phyloP scores from a whole-genome alignment of 2,888 invertebrate species.

The Acleris literana region DNA sequence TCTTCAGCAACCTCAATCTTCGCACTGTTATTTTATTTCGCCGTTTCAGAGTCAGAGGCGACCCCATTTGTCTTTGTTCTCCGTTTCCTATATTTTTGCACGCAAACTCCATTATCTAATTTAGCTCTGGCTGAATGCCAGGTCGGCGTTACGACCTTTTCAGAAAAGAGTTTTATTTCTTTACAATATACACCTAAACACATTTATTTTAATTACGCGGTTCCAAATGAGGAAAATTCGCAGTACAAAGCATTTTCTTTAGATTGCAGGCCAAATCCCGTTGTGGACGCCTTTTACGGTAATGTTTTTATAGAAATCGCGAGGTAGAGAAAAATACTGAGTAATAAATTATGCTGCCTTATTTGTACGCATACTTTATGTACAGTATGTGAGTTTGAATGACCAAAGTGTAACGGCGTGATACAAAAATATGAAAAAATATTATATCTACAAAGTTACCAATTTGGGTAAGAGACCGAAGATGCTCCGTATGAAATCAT shows the following conservation, averaged over 20 bases:
- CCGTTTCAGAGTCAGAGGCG: slow-evolving; percentile 73
- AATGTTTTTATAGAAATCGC: slow-evolving; percentile 16
- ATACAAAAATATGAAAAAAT: too few species aligned
- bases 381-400: background rate
- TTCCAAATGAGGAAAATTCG: slow-evolving; percentile 35
- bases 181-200: slow-evolving; percentile 72
- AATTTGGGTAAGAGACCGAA: too few species aligned
- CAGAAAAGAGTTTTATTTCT: slow-evolving; percentile 75
- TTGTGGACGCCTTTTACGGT: slow-evolving; percentile 10
- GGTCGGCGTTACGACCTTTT: slow-evolving; percentile 76
- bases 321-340: background rate
- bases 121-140: slow-evolving; percentile 83
- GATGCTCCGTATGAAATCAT: too few species aligned
- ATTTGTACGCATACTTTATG: slow-evolving; percentile 1
- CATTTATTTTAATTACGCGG: slow-evolving; percentile 71
- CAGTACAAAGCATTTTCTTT: slow-evolving; percentile 24
- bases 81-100: slow-evolving; percentile 83
- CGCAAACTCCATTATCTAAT: slow-evolving; percentile 84
- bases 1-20: slow-evolving; percentile 64
- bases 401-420: background rate
- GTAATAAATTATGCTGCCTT: slow-evolving; percentile 5
- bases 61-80: slow-evolving; percentile 83
- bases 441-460: too few species aligned
- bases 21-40: slow-evolving; percentile 76
- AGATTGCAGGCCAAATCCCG: slow-evolving; percentile 15